Evolutionary conservation across 1,140 invertebrate species (phyloP), one percentile per base, ranked within the genome.

Genomic region (Phortica variegata): DNA sequence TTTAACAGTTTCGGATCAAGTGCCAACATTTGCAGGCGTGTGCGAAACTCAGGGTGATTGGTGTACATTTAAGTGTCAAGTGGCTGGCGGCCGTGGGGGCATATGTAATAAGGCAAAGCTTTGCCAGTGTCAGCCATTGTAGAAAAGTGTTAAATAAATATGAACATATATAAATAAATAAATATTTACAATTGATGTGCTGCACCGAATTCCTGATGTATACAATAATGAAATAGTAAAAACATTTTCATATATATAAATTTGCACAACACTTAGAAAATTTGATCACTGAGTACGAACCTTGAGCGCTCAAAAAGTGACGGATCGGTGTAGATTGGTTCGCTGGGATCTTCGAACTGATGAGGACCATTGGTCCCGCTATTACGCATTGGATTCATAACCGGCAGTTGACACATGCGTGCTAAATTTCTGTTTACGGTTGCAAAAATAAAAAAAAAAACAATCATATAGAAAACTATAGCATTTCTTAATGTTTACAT

Each of bases 281-380:
- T n/a, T n/a, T n/a, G n/a, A n/a, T 31, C 20, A 40, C 3, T 13
- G n/a, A 32, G 33, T 40, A 58, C 60, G 48, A 43, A 78, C 80
- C 88, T 73, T 37, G 88, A 86, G 61, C 90, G 81, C 78, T 95
- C 91, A 63, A 95, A 94, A 8, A 94, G 78, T 2, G 91, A 92
- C 0, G 91, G 91, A 77, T 94, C 91, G 1, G 91, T 94, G 73
- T 94, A 95, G 53, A 95, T 94, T 2, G 91, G 91, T 73, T 94
- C 92, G 62, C 90, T 93, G 8, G 90, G 90, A 75, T 94, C 91
- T 58, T 88, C 85, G 54, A 88, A 89, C 17, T 76, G 65, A 43
- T 71, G 66, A 39, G 33, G 55, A 37, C 29, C 47, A 23, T 58
- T 57, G 26, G 37, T 47, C 37, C 49, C 39, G 12, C 23, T 47